phyloP scores from a whole-genome alignment of 2,797 vertebrate genomes.

The Ptychobarbus kaznakovi region DNA sequence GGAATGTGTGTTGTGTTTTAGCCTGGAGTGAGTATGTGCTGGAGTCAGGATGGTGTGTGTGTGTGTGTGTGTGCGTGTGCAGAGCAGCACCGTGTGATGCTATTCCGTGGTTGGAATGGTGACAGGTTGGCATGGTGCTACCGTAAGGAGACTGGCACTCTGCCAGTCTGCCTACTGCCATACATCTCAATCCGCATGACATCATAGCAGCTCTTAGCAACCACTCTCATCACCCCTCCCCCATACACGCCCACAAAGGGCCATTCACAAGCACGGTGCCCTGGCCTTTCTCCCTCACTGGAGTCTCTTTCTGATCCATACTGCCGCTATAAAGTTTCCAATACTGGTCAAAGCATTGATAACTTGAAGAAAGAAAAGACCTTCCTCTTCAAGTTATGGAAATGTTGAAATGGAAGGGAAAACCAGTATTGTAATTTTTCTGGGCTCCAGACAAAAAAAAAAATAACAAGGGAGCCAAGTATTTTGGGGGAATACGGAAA shows the following conservation, averaged over 20 bases:
- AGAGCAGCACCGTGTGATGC: constrained; percentile 50
- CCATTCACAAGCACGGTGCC: constrained; percentile 40
- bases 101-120: constrained; percentile 51
- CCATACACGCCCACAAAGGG: constrained; percentile 54
- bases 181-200: constrained; percentile 67
- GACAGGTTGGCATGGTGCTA: constrained; percentile 55
- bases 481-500: background rate
- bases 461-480: background rate
- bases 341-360: constrained; percentile 1
- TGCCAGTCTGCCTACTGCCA: constrained; percentile 62
- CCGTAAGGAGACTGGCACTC: constrained; percentile 58
- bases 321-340: background rate
- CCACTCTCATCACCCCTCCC: constrained; percentile 51
- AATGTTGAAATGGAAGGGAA: background rate
- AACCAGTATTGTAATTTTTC: background rate
- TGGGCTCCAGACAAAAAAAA: too few species aligned
- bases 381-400: background rate
- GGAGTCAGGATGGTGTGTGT: constrained; percentile 25
- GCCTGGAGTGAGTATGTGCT: constrained; percentile 36
- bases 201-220: constrained; percentile 61
- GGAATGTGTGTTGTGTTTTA: constrained; percentile 50
- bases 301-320: constrained; percentile 17
- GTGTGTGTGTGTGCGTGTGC: constrained; percentile 21
- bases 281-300: constrained; percentile 16
- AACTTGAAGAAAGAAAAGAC: background rate